Evolutionary conservation across 2,113 vertebrate genomes (phyloP), one percentile per base, ranked within the genome.

Genomic region (Tamias sibiricus): DNA sequence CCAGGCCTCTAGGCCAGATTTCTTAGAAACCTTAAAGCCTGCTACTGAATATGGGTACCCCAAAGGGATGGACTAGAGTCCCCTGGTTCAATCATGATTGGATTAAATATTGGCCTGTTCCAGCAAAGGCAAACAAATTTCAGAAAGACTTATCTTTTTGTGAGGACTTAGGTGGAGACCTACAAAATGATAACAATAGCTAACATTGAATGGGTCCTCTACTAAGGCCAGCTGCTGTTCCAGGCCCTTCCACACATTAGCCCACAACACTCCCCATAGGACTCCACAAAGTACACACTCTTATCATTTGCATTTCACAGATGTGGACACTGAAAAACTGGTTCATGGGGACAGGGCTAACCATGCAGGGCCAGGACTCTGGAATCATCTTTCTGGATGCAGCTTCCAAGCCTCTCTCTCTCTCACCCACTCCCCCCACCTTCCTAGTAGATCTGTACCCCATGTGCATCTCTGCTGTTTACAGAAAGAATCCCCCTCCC

Each of bases 401-500:
- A 14, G 59, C 68, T n/a, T 79, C 57, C 4, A 6, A 13, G 68
- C 37, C 30, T 28, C 24, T 62, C 59, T 62, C 59, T 62, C 2
- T 42, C 72, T 24, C 30, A 4, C 11, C 1, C 13, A 49, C 49
- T 32, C 42, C 57, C 44, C 28, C 42, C 64, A 37, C 75, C 40
- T 76, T 81, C 5, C 85, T 8, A 6, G 37, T 10, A 5, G n/a
- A 11, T 28, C n/a, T 1, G 47, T 37, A 26, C 44, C 75, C 40
- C 54, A 4, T 0, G 3, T 0, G 14, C 28, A 16, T 1, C 32
- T 83, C 90, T 72, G 83, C 91, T 97, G 89, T 97, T 62, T 47
- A 10, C 93, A 92, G 97, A 96, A 97, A 94, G 97, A 88, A 87
- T 88, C 71, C 91, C 92, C 59, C 75, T 92, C 62, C 82, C 32